phyloP scores from a whole-genome alignment of 1,140 invertebrate species.

The Chymomyza costata region DNA sequence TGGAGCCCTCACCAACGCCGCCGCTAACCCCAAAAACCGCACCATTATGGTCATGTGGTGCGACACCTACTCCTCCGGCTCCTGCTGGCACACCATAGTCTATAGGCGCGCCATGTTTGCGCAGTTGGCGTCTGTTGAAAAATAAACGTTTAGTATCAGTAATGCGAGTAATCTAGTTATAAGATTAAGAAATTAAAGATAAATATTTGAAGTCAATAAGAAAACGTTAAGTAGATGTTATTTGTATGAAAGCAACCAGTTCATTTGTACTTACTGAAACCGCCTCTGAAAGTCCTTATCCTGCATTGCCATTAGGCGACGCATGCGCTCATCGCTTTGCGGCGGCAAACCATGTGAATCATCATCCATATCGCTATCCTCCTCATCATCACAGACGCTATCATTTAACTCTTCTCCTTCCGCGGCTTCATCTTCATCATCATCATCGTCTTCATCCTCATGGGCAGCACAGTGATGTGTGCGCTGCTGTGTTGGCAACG shows the following conservation, averaged over 20 bases:
- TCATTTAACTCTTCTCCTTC: conserved; percentile 54
- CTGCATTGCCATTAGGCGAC: conserved; percentile 75
- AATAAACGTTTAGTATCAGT: conserved; percentile 1
- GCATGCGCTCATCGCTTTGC: conserved; percentile 71
- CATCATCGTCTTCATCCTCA: conserved; percentile 83
- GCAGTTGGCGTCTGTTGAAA: conserved; percentile 53
- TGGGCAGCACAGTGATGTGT: conserved; percentile 63
- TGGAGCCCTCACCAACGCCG: conserved; percentile 72
- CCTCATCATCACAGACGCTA: conserved; percentile 62
- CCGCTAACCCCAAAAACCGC: conserved; percentile 75
- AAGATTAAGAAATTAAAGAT: too few species aligned
- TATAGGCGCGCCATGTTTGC: conserved; percentile 56
- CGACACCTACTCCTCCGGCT: conserved; percentile 18
- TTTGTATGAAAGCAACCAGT: not conserved
- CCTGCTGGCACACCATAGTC: conserved; percentile 49
- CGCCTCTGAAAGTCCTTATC: conserved; percentile 74
- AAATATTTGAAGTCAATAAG: not conserved
- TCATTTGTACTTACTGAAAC: conserved; percentile 64
- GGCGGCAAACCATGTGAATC: conserved; percentile 63
- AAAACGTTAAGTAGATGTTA: not conserved
- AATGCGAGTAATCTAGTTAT: too few species aligned
- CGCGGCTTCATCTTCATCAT: conserved; percentile 49
- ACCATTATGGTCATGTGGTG: conserved; percentile 48
- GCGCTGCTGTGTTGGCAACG: conserved; percentile 36
- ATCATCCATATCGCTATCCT: conserved; percentile 60